These are phyloP conservation scores for Tragelaphus imberbis DNA, from an alignment of 2,113 vertebrate species.

Conservation along the genomic window DNA sequence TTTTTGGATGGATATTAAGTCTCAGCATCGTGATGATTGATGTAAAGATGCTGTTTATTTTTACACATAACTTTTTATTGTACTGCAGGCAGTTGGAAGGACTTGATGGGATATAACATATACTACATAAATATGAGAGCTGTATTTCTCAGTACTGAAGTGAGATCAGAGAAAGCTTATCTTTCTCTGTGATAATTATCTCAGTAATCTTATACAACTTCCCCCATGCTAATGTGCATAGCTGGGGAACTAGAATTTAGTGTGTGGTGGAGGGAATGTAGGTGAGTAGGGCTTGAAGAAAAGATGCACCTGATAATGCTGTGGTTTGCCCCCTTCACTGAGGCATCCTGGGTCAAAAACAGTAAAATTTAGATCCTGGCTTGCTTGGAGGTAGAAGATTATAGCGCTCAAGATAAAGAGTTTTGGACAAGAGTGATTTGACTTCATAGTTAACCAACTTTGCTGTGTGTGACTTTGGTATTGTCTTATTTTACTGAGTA, in stretches of 20 bases:
- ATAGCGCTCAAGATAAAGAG: neutral
- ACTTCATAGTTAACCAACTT: neutral
- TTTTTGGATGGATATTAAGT: constrained; percentile 41
- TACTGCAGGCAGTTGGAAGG: neutral
- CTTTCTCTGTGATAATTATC: neutral
- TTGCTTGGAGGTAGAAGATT: neutral
- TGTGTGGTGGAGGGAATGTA: neutral
- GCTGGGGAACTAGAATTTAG: neutral
- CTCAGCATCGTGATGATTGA: neutral
- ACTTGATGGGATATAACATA: constrained; percentile 10
- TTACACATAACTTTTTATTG: neutral
- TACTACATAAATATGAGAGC: neutral
- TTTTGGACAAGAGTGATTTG: neutral
- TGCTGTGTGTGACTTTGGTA: neutral
- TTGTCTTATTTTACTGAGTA: neutral
- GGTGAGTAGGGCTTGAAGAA: neutral
- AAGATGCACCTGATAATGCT: neutral
- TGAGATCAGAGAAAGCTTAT: neutral
- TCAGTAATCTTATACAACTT: neutral
- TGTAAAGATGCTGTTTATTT: constrained; percentile 55
- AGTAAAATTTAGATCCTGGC: neutral
- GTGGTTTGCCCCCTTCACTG: neutral
- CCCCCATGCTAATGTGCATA: fast-evolving
- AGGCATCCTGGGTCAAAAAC: neutral
- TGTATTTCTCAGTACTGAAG: neutral